Evolutionary conservation across 2,797 vertebrate genomes (phyloP), one percentile per base, ranked within the genome.

Genomic region (Enteromius anoplus): DNA sequence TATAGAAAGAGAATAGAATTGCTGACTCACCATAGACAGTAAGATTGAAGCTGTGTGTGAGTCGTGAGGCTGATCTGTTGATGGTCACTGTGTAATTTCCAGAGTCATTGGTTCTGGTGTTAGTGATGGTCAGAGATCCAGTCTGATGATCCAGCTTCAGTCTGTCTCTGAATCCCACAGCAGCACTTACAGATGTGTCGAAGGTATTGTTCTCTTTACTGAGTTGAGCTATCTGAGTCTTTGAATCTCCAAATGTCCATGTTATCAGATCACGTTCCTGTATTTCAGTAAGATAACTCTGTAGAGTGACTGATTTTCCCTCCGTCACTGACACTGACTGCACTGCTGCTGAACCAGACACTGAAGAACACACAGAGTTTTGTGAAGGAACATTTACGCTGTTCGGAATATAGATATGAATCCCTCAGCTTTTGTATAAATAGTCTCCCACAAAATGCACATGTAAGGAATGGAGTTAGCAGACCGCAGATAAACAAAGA

Each of bases 201-300:
- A 60, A 1, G 1, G 0, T 12, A 11, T 0, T 4, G 0, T 2
- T 4, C 3, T 12, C n/a, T 60, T 1, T 5, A 26, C 2, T 5
- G 1, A 60, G 11, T 12, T 0, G 0, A 12, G 55, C 55, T 60
- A 60, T 60, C 0, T 0, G 0, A 26, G n/a, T 60, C 10, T 0
- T 0, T 23, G 4, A 0, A 23, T 26, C 0, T 60, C n/a, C n/a
- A 60, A 60, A 60, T 5, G 1, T 26, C 55, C 55, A 60, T 60
- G 10, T 5, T 26, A 60, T 60, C n/a, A 60, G 0, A 60, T 60
- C 55, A 23, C 0, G 0, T 12, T 0, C 26, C 55, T 60, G n/a
- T 12, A 60, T 2, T 60, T 2, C 10, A 60, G 55, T 60, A 26
- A 26, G 1, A 12, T 0, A 0, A 26, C n/a, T 2, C 0, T 60